Evolutionary conservation across 2,113 vertebrate species (phyloP).

Genomic region (Nothoprocta pentlandii): DNA sequence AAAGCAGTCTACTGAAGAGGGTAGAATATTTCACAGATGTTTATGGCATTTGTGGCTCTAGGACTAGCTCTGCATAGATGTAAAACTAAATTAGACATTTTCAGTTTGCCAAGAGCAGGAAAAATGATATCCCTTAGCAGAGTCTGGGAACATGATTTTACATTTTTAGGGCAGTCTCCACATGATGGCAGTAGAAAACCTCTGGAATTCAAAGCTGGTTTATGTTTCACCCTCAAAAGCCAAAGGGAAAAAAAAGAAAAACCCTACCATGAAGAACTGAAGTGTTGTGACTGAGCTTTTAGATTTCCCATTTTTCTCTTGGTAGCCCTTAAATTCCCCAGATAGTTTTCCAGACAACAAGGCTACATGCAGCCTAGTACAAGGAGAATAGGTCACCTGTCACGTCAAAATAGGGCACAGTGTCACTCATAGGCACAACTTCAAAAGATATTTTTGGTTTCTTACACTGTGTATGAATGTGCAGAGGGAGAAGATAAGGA

Average conservation of each 20-base stretch:
- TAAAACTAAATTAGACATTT: conserved; percentile 7
- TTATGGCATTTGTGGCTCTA: neutral
- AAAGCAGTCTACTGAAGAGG: neutral
- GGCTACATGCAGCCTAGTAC: conserved; percentile 5
- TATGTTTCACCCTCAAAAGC: conserved; percentile 43
- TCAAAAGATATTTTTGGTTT: conserved; percentile 48
- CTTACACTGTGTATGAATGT: conserved; percentile 5
- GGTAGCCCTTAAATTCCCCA: conserved; percentile 53
- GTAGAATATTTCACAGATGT: conserved; percentile 31
- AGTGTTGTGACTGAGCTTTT: conserved; percentile 51
- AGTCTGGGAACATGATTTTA: neutral
- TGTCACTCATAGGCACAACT: conserved; percentile 25
- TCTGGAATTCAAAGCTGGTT: conserved; percentile 25
- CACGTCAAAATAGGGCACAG: neutral
- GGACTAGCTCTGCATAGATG: neutral
- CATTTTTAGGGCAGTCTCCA: conserved; percentile 26
- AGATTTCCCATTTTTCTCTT: conserved; percentile 59
- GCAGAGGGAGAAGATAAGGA: neutral
- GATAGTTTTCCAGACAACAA: conserved; percentile 21
- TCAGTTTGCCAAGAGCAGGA: neutral
- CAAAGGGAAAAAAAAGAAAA: conserved; percentile 8
- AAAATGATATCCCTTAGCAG: neutral
- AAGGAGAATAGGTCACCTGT: conserved; percentile 14
- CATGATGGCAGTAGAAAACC: conserved; percentile 73
- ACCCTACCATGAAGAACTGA: conserved; percentile 13